Evolutionary conservation across 2,888 invertebrate genomes (phyloP), one percentile per base, ranked within the genome.

Genomic region (Polietes domitor): DNA sequence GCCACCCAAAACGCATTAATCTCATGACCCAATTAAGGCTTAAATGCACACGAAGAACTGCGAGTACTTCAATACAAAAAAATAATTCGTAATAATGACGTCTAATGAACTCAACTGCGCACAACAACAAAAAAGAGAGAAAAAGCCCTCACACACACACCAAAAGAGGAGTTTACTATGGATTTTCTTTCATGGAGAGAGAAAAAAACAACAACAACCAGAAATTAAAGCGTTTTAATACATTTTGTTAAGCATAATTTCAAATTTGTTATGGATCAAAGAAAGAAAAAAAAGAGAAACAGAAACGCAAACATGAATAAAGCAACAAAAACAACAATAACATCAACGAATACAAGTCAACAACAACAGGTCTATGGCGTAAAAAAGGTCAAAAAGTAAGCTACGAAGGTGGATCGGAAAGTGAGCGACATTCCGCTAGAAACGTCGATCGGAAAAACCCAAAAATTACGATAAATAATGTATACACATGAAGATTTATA

Each of bases 1-100:
- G 68, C 68, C 68, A 68, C 41, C 68, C 43, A 68, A 65, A 65
- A 65, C 21, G 43, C 43, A 41, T 24, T 24, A 68, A 68, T 68
- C 65, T 58, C 75, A 81, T 84, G 83, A 80, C 83, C 83, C 75
- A 84, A 81, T 84, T 84, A 84, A 72, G 58, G 81, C 72, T 81
- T 77, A 28, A 68, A 43, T 75, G 72, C 76, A 77, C 10, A 41
- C 12, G 41, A 10, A 17, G 41, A 2, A 53, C 6, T 26, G 7
- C 37, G 32, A 17, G 65, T 37, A 37, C 63, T 26, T 15, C 12
- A 15, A 21, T 10, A 53, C 53, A 19, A 41, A n/a, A n/a, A n/a
- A 43, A 77, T 77, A 65, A 83, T 65, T 61, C 78, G 50, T 76
- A 80, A 81, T 84, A 73, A 81, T 81, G 73, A 79, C 76, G 72